Evolutionary conservation across 2,797 vertebrate genomes (phyloP).

Genomic region (Clarias laeviceps): DNA sequence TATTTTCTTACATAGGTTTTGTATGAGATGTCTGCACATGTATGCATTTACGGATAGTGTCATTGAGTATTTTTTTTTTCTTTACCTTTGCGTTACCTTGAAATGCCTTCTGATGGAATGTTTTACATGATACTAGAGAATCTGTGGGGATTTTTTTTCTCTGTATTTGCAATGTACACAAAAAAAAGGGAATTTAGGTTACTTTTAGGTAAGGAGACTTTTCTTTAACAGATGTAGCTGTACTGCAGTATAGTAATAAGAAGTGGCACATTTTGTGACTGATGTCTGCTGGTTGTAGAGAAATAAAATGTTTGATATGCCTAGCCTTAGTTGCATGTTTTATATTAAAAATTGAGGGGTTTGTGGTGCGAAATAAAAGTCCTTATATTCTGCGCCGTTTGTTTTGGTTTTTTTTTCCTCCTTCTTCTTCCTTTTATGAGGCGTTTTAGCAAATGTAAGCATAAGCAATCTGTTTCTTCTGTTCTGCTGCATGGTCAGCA

Average conservation of each 20-base stretch:
- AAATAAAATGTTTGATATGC: neutral
- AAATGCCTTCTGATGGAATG: neutral
- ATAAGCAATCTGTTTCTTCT: neutral
- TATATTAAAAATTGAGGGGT: neutral
- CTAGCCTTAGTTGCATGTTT: neutral
- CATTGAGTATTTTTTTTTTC: neutral
- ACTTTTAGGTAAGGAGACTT: neutral
- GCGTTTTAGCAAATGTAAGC: neutral
- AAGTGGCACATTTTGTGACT: neutral
- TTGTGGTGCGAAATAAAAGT: conserved; percentile 7
- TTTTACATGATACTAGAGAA: neutral
- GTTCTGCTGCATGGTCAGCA: neutral
- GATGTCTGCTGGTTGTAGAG: neutral
- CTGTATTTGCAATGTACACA: neutral
- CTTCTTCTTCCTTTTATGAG: neutral
- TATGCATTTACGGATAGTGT: conserved; percentile 10
- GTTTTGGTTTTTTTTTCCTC: no score
- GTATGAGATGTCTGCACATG: neutral
- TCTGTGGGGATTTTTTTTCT: neutral
- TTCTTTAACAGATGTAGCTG: conserved; percentile 7
- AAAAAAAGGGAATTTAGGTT: conserved; percentile 1
- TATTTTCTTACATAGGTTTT: conserved; percentile 16
- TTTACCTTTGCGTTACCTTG: neutral
- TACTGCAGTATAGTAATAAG: neutral
- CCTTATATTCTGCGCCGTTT: neutral